A percentile compares a stretch with the other conserved stretches of the same genome.
Conservation (phyloP, 64 coral and sea anemone species). For the Montipora efflorescens region DNA sequence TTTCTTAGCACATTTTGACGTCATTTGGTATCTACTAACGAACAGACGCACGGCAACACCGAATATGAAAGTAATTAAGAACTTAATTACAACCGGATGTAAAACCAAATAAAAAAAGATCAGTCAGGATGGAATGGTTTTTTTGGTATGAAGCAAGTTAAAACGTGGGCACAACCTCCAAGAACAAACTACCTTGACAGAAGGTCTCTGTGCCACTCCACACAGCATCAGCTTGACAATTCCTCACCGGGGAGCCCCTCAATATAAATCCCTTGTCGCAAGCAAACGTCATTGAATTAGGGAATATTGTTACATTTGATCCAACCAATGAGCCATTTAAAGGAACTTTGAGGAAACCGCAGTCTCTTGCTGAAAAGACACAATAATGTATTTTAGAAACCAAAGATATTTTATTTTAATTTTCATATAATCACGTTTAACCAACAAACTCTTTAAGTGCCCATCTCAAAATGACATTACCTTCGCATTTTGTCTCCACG, state of each 20-base stretch:
- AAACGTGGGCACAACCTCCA: too few relatives aligned
- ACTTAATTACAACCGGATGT: too few relatives aligned
- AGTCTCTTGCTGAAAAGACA: background rate
- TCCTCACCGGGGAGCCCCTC: conserved; percentile 11
- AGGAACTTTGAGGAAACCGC: background rate
- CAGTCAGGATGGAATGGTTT: too few relatives aligned
- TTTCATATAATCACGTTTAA: too few relatives aligned
- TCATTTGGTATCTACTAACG: too few relatives aligned
- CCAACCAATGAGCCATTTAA: background rate
- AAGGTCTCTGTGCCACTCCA: conserved; percentile 50
- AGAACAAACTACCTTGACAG: conserved; percentile 22
- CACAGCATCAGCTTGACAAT: conserved; percentile 42
- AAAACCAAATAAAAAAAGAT: too few relatives aligned
- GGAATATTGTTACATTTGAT: background rate
- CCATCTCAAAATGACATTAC: background rate
- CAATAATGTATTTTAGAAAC: background rate
- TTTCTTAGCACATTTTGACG: too few relatives aligned
- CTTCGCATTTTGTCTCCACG: conserved; percentile 10
- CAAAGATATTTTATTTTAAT: background rate
- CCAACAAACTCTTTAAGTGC: background rate
- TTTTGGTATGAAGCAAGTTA: too few relatives aligned
- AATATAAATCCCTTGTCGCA: conserved; percentile 19
- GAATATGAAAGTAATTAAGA: too few relatives aligned
- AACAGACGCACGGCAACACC: too few relatives aligned
- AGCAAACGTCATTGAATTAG: background rate